phyloP scores from a whole-genome alignment of 1,140 invertebrate species.

The Microplitis demolitor region DNA sequence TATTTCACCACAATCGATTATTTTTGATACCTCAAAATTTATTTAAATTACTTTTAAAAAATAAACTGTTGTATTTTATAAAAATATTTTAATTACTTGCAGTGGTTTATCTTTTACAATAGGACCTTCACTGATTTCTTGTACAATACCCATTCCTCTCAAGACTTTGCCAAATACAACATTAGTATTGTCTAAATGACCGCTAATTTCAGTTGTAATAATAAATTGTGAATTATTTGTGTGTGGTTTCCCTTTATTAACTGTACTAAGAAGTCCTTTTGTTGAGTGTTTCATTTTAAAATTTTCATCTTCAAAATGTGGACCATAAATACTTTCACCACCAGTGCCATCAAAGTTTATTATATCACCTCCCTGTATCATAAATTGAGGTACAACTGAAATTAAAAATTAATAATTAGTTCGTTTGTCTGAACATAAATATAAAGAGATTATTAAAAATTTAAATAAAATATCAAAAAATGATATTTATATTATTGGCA shows the following conservation, averaged over 20 bases:
- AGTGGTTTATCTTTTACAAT: slow-evolving; percentile 65
- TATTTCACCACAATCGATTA: slow-evolving; percentile 77
- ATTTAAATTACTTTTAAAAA: slow-evolving; percentile 10
- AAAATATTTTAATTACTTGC: slow-evolving; percentile 53
- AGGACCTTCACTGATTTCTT: slow-evolving; percentile 68
- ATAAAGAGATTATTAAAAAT: not conserved
- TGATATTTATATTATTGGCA: no score
- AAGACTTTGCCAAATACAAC: slow-evolving; percentile 87
- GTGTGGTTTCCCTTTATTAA: slow-evolving; percentile 81
- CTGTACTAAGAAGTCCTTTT: slow-evolving; percentile 84
- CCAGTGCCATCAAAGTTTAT: slow-evolving; percentile 81
- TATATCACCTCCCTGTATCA: slow-evolving; percentile 86
- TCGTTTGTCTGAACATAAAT: not conserved
- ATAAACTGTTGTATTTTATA: not conserved
- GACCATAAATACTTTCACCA: slow-evolving; percentile 93
- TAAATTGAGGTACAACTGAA: slow-evolving; percentile 75
- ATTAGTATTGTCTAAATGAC: slow-evolving; percentile 87
- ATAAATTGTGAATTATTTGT: slow-evolving; percentile 96
- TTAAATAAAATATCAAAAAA: not conserved
- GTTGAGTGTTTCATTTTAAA: slow-evolving; percentile 71
- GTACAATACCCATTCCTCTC: slow-evolving; percentile 71
- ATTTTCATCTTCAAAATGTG: slow-evolving; percentile 89
- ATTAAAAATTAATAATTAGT: slow-evolving; percentile 37
- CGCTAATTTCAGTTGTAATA: slow-evolving; percentile 82
- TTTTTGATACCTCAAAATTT: slow-evolving; percentile 65